Evolutionary conservation across 2,797 vertebrate species (phyloP), one percentile per base, ranked within the genome.

Genomic region (Sebastiscus albofasciatus): DNA sequence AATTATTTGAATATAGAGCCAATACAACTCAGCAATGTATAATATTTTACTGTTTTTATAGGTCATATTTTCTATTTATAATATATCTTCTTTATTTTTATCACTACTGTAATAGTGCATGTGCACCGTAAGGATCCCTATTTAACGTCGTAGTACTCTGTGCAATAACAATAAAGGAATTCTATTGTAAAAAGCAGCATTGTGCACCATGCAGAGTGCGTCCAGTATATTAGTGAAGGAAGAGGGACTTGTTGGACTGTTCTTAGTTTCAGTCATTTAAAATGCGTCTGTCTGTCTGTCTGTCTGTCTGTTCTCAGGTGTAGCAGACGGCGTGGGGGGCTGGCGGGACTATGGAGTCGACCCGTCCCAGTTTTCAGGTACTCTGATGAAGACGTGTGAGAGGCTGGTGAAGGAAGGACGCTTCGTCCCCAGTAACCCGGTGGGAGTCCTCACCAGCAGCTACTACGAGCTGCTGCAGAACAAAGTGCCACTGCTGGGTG

Each of bases 321-420:
- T 99, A 66, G 99, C 99, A 55, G 99, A 99, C 84, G 99, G 98
- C 24, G 99, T 99, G 1, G 98, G 99, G 24, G 99, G 99, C 75
- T 99, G 98, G 98, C 95, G 99, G 75, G 99, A 99, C 95, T 99
- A 99, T 42, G 99, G 99, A 18, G 98, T 99, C 29, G 99, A 99
- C 91, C 99, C 99, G 0, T 99, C 99, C 46, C 98, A 98, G 94
- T 99, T 99, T 94, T 99, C 99, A 79, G 97, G 97, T 89, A 99
- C 99, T 33, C 95, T 99, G 69, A 99, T 99, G 98, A 97, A 97
- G 91, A 99, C 98, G 0, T 99, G 99, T 34, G 98, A 99, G 92
- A 96, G 98, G 88, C 95, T 99, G 87, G 97, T 99, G 3, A 99
- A 97, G 89, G 98, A 99, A 95, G 99, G 99, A 78, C 96, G 97